Base-by-base conservation (phyloP, 2,113 vertebrate genomes). In the Hippoglossus stenolepis region DNA sequence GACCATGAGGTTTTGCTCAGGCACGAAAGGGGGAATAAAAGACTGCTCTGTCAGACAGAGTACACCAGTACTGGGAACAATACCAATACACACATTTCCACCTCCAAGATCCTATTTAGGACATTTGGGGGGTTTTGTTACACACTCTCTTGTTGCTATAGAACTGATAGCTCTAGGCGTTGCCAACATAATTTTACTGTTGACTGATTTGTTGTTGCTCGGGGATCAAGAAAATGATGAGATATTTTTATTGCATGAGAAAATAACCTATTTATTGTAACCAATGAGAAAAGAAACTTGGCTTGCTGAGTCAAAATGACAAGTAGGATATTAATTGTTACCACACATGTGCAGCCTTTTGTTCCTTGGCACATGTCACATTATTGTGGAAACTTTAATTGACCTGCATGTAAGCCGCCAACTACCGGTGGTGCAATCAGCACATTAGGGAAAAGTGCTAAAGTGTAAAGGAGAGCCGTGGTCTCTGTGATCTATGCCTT, bases 11-110 rank as follows among this genome's bases (percentile, higher is more conserved):
- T 88, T 90, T 89, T 72, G 74, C 71, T 89, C 81, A 79, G 73
- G 74, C 85, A 80, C 49, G 72, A 80, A 86, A 69, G 38, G 62
- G 61, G 65, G 71, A 87, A 89, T 87, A 87, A 89, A 86, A 83
- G 85, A 65, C 70, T 69, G 64, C 89, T 89, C 81, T 93, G 86
- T 91, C 68, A 89, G 74, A 83, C 87, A 77, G 73, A 90, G 85
- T 77, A 53, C 80, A 87, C 66, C 58, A 81, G 65, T 21, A 53
- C 87, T 88, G 85, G 89, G 86, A 92, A 85, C 88, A 87, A 87
- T 82, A 90, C 87, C 90, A 92, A 92, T 17, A 82, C 81, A 91
- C 86, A 90, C 91, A 90, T 69, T 70, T 87, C 77, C 65, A 82
- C 70, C 59, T 90, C 78, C 87, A 86, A 79, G 64, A 83, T 85